Evolutionary conservation across 2,888 invertebrate species (phyloP).

Genomic region (Sycophila texana): DNA sequence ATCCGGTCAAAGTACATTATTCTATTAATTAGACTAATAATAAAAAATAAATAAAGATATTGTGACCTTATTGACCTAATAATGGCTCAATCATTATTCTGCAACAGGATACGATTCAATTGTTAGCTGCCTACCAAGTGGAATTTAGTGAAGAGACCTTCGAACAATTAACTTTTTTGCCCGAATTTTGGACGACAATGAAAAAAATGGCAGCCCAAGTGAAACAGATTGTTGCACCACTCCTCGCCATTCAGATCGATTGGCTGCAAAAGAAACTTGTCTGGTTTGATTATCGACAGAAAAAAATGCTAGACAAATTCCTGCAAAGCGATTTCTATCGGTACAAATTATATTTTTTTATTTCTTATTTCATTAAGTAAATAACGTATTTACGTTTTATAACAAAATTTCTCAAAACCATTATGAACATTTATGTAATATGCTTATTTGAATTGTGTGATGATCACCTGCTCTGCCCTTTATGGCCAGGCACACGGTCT

Average conservation of each 20-base stretch:
- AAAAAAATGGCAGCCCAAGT: slow-evolving; percentile 89
- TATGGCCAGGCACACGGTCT: too few species aligned
- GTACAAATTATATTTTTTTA: slow-evolving; percentile 65
- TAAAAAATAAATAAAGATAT: slow-evolving; percentile 12
- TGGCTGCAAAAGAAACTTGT: slow-evolving; percentile 89
- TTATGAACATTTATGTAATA: too few species aligned
- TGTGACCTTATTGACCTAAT: neutral
- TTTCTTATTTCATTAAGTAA: neutral
- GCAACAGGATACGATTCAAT: slow-evolving; percentile 84
- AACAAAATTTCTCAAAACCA: neutral
- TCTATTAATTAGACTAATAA: neutral
- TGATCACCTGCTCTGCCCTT: too few species aligned
- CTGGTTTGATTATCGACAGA: slow-evolving; percentile 87
- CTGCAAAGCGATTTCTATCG: slow-evolving; percentile 76
- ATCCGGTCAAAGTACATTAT: slow-evolving; percentile 81
- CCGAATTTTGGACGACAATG: slow-evolving; percentile 90
- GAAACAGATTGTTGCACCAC: slow-evolving; percentile 90
- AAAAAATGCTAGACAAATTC: slow-evolving; percentile 87
- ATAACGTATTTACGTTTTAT: neutral
- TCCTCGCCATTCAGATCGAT: slow-evolving; percentile 92
- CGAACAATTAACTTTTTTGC: slow-evolving; percentile 83
- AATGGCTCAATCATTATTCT: neutral
- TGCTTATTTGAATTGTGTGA: too few species aligned
- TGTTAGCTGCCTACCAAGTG: slow-evolving; percentile 90
- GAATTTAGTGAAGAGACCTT: slow-evolving; percentile 87